phyloP scores from a whole-genome alignment of 2,888 invertebrate species.

The Stramonita haemastoma region DNA sequence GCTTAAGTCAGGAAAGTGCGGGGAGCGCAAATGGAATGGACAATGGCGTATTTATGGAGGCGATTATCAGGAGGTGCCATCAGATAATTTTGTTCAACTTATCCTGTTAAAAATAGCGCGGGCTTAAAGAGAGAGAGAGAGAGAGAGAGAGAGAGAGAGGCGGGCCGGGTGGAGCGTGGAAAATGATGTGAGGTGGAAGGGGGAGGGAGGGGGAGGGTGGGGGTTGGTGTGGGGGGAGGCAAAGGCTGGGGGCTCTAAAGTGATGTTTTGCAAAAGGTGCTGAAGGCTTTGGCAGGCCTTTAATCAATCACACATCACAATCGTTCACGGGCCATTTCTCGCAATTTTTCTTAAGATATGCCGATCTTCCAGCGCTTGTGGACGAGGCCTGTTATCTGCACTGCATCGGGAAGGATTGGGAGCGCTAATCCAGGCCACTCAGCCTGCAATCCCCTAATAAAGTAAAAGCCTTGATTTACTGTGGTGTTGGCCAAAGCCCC shows the following conservation, averaged over 20 bases:
- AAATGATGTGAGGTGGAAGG: background rate
- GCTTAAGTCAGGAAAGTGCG: background rate
- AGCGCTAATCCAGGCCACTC: background rate
- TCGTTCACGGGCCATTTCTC: conserved; percentile 25
- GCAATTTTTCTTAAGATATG: conserved; percentile 29
- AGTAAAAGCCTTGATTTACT: conserved; percentile 4
- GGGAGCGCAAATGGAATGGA: conserved; percentile 24
- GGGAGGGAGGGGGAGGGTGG: background rate
- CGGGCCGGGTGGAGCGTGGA: background rate
- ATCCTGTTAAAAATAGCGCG: conserved; percentile 32
- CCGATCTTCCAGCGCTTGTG: background rate
- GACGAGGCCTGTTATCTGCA: background rate
- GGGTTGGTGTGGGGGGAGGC: background rate
- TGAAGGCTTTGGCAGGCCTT: background rate
- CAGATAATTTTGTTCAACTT: conserved; percentile 28
- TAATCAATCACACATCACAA: conserved; percentile 22
- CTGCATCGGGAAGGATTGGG: background rate
- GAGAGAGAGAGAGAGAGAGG: background rate
- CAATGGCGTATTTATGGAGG: conserved; percentile 7
- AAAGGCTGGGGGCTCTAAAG: background rate
- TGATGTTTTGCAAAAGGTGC: conserved; percentile 1
- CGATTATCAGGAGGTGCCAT: conserved; percentile 23
- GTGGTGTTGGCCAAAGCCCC: background rate
- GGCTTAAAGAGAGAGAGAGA: background rate
- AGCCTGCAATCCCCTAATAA: conserved; percentile 4